Evolutionary conservation across 2,888 invertebrate genomes (phyloP), one percentile per base, ranked within the genome.

Genomic region (Timema cristinae): DNA sequence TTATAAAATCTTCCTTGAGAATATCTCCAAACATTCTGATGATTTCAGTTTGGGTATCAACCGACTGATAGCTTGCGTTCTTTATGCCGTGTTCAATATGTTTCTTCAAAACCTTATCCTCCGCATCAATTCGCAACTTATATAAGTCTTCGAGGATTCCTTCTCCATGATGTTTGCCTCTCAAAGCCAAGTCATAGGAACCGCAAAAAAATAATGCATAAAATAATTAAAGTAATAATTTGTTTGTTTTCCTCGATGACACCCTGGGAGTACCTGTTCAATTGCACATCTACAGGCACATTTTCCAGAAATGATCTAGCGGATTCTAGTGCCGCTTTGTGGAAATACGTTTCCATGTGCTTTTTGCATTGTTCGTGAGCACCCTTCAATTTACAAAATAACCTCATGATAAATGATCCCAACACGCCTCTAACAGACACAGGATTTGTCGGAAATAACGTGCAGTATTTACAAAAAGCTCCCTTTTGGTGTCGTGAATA

Each of bases 1-100:
- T 54, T n/a, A 54, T 54, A 54, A 54, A 2, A 54, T 54, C n/a
- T n/a, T n/a, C n/a, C 54, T 54, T 77, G 50, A 78, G 63, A 66
- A 77, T 74, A 56, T 72, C 73, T 47, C 77, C 78, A 77, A 77
- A 80, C 54, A 77, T 73, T 50, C 69, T 68, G 67, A 79, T 77
- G 56, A 79, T 73, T 76, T 80, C 77, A 77, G 80, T 81, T 79
- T 80, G 79, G 69, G 79, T 78, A 73, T 73, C 71, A 70, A 73
- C 76, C 54, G 78, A 79, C 70, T 70, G 73, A 74, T 80, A 79
- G 69, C 68, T 74, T 66, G 79, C 78, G 75, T 80, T 79, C 72
- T 76, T 77, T 70, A 67, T 71, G n/a, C 77, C 76, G 48, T 75
- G 70, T 71, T 78, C 77, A 69, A 78, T 73, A 75, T 80, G 78